Base-by-base conservation (phyloP, 2,888 invertebrate genomes). In the Melangyna quadrimaculata region DNA sequence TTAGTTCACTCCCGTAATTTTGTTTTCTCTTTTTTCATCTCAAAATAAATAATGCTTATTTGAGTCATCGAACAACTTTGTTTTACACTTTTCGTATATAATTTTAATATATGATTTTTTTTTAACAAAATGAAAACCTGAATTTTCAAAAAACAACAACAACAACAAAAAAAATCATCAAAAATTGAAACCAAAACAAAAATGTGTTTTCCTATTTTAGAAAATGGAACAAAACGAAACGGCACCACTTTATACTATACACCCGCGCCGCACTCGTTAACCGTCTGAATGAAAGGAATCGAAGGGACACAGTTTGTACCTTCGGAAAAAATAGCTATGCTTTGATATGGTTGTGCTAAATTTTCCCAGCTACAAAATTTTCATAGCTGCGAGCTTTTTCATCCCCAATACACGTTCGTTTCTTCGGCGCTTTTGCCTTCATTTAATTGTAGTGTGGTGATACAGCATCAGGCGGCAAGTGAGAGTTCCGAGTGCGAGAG, bases 201-300 rank as follows among this genome's bases (percentile, higher is more conserved):
- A 45, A 55, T 32, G 27, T 19, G 32, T 69, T 73, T 55, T 65
- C 59, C 72, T 55, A 73, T 65, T 73, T 27, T 51, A 61, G 37
- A 65, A 57, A 74, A 77, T 71, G 77, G 37, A 81, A 73, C 3
- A 79, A 81, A 70, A 63, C 77, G 48, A 81, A 81, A 77, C 77
- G 86, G 81, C 77, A 81, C 73, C 78, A 86, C 80, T 73, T 70
- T 73, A 55, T 73, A 86, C 80, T 73, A 65, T 73, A 55, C 59
- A 65, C 69, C 51, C 86, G 77, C 77, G 57, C 80, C 77, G 86
- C 73, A 81, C 77, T 77, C 81, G 55, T 77, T 70, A 72, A 78
- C 81, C 77, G 86, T 86, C 86, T 86, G 78, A 69, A 67, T 45
- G 29, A 10, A 81, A 86, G 81, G 86, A 86, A 70, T 73, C 73